Conservation (phyloP, 2,888 invertebrate genomes). For the Ectemnius lituratus region DNA sequence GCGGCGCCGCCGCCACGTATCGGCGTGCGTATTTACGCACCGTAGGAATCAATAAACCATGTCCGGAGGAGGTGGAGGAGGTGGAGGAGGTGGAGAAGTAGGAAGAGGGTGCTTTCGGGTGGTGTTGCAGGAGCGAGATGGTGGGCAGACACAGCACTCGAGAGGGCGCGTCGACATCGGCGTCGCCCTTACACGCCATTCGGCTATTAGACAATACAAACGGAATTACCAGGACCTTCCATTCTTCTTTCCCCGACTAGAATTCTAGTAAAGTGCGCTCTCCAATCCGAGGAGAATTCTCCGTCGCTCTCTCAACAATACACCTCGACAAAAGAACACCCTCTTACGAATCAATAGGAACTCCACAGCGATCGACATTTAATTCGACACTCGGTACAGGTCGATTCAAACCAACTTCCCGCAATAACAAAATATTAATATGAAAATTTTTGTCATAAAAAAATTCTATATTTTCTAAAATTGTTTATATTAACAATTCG, state of each 20-base stretch:
- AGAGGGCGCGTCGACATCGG: slow-evolving; percentile 30
- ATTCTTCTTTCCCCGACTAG: slow-evolving; percentile 17
- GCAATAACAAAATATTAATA: no score
- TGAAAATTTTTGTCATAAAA: no score
- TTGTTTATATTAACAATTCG: no score
- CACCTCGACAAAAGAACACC: no score
- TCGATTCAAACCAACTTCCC: no score
- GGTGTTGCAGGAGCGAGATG: slow-evolving; percentile 47
- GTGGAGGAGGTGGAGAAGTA: slow-evolving; percentile 51
- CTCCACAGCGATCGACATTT: no score
- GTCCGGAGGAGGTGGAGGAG: slow-evolving; percentile 61
- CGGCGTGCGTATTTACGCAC: slow-evolving; percentile 64
- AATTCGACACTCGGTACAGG: no score
- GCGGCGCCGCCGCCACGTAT: slow-evolving; percentile 46
- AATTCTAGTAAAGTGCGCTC: no score
- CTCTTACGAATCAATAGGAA: no score
- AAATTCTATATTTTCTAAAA: no score
- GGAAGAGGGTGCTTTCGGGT: slow-evolving; percentile 21
- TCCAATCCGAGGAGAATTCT: no score
- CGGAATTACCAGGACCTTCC: slow-evolving; percentile 43
- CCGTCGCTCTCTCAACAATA: no score
- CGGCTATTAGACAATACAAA: slow-evolving; percentile 65
- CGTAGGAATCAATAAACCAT: slow-evolving; percentile 68
- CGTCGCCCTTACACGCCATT: slow-evolving; percentile 62
- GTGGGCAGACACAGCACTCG: slow-evolving; percentile 31